phyloP scores from a whole-genome alignment of 2,113 vertebrate species.

The Glaucomys volans region DNA sequence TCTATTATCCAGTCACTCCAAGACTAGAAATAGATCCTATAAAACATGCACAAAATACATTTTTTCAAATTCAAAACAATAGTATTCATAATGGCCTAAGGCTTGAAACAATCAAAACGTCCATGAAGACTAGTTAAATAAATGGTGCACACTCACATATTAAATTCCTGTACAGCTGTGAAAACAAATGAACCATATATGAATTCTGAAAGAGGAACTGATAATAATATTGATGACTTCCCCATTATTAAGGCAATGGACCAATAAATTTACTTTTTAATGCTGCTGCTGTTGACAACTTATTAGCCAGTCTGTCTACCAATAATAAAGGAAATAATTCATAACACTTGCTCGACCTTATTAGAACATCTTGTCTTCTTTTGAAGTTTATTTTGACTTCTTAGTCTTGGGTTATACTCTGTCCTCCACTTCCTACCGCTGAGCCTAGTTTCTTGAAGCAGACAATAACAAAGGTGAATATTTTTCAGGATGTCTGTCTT shows the following conservation, averaged over 20 bases:
- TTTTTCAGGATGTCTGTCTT: constrained; percentile 54
- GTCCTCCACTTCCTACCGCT: constrained; percentile 32
- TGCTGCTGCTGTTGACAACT: background rate
- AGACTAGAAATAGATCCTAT: background rate
- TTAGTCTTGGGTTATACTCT: background rate
- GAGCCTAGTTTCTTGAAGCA: constrained; percentile 44
- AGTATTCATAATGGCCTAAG: background rate
- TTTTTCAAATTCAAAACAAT: background rate
- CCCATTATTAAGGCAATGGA: background rate
- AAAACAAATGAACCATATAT: background rate
- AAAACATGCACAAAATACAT: background rate
- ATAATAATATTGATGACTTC: background rate
- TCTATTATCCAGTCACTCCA: background rate
- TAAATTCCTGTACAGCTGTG: background rate
- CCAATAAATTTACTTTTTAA: constrained; percentile 25
- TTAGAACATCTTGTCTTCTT: constrained; percentile 52
- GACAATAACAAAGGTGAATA: background rate
- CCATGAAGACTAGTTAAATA: background rate
- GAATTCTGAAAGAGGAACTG: constrained; percentile 27
- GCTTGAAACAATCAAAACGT: background rate
- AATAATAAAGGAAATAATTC: constrained; percentile 27
- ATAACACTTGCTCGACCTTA: background rate
- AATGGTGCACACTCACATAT: background rate
- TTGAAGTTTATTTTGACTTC: constrained; percentile 56
- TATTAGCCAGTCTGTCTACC: background rate